These are phyloP conservation scores for Pteronotus mesoamericanus DNA, from an alignment of 2,797 vertebrate species.

Conservation along the genomic window DNA sequence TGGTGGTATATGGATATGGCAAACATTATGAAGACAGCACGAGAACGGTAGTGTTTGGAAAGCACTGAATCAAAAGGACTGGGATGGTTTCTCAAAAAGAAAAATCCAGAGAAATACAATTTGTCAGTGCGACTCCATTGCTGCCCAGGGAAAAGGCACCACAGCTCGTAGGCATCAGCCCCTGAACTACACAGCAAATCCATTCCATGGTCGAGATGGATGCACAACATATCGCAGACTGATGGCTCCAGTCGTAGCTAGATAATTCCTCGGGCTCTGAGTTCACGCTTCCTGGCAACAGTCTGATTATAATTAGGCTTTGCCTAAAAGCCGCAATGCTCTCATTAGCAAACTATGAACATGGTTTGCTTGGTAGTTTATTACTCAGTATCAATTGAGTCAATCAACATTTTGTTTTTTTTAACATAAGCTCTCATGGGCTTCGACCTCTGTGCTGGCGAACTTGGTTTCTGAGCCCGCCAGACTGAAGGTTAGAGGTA, in stretches of 20 bases:
- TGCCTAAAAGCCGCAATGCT: background rate
- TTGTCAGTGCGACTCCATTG: background rate
- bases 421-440: background rate
- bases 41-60: background rate
- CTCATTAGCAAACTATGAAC: slow-evolving; percentile 14
- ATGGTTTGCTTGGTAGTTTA: slow-evolving; percentile 7
- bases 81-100: background rate
- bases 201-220: background rate
- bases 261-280: background rate
- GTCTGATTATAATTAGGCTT: background rate
- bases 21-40: background rate
- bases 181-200: background rate
- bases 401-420: background rate
- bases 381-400: slow-evolving; percentile 31
- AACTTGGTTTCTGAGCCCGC: background rate
- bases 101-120: background rate
- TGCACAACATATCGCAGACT: rapidly evolving
- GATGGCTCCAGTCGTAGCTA: background rate
- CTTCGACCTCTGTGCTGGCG: background rate
- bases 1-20: background rate
- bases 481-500: background rate
- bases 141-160: background rate
- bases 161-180: background rate
- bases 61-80: background rate
- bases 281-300: background rate